Conservation (phyloP, 2,113 vertebrate genomes). For the Psittacara wagleri region DNA sequence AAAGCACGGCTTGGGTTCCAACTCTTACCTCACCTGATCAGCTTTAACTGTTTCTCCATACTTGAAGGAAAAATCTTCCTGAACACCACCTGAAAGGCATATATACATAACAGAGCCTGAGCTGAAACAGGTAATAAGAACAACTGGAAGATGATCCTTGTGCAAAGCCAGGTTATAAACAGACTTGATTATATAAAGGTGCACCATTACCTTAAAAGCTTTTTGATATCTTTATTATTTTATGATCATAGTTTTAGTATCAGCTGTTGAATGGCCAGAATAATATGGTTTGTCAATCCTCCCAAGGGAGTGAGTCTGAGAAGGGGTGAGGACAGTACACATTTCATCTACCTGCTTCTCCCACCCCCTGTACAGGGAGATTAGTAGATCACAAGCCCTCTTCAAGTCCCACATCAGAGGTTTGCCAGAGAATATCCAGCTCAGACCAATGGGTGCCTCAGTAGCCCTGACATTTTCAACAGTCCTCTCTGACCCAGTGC, state of each 20-base stretch:
- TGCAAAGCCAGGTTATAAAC: background rate
- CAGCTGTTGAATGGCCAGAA: background rate
- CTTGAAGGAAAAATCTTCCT: background rate
- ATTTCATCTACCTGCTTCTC: background rate
- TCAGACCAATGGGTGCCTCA: background rate
- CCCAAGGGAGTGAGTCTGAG: background rate
- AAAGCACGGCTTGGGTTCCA: background rate
- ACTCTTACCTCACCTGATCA: slow-evolving; percentile 23
- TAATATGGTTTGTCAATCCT: background rate
- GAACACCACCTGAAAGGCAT: background rate
- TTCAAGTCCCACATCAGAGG: background rate
- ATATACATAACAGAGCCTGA: background rate
- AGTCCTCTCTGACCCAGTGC: background rate
- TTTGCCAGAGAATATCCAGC: background rate
- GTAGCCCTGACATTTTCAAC: background rate
- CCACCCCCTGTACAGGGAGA: background rate
- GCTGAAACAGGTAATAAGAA: background rate
- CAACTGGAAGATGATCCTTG: background rate
- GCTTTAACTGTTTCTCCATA: background rate
- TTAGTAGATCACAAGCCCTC: background rate
- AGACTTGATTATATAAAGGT: background rate
- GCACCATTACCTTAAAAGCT: background rate
- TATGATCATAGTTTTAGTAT: background rate
- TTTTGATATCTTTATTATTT: background rate
- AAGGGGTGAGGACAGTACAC: background rate